Percentiles rank a stretch among this genome's conserved stretches.
These are phyloP conservation scores for Heterotilapia buettikoferi DNA, from an alignment of 2,113 vertebrate genomes.

Conservation along the genomic window DNA sequence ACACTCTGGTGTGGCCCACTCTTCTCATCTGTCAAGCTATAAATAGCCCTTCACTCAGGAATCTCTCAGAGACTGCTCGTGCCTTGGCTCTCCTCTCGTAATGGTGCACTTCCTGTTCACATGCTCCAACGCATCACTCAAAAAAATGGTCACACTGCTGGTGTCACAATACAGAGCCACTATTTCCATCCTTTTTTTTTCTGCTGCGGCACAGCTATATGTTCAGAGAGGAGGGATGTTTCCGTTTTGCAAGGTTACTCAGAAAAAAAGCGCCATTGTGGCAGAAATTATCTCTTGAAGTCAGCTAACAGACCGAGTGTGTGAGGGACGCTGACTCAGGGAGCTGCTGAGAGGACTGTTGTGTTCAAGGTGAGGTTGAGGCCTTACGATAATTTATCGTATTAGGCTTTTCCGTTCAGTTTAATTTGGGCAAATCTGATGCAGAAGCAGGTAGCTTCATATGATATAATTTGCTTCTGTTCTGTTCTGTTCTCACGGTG, in stretches of 20 bases:
- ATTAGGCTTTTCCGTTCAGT: neutral
- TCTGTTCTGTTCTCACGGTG: neutral
- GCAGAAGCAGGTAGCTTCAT: neutral
- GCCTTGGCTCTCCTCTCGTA: constrained; percentile 26
- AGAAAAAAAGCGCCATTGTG: constrained; percentile 5
- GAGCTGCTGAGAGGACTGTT: constrained; percentile 15
- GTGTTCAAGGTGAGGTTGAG: constrained; percentile 62
- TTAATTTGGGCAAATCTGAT: neutral
- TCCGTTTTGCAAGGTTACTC: constrained; percentile 53
- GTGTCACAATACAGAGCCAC: neutral
- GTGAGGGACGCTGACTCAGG: constrained; percentile 58
- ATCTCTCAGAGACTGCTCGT: constrained; percentile 44
- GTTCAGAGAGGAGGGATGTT: neutral
- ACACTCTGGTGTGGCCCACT: constrained; percentile 39
- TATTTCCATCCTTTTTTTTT: neutral
- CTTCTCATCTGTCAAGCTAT: constrained; percentile 52
- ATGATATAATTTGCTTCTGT: neutral
- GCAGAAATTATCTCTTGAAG: constrained; percentile 52
- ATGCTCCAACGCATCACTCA: constrained; percentile 33
- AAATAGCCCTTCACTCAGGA: constrained; percentile 63
- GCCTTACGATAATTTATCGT: constrained; percentile 7
- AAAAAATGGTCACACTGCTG: constrained; percentile 3
- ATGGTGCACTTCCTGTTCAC: constrained; percentile 36
- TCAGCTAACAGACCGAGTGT: constrained; percentile 49
- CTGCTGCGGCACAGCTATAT: neutral